Evolutionary conservation across 2,888 invertebrate species (phyloP).

Genomic region (Dasypogon diadema): DNA sequence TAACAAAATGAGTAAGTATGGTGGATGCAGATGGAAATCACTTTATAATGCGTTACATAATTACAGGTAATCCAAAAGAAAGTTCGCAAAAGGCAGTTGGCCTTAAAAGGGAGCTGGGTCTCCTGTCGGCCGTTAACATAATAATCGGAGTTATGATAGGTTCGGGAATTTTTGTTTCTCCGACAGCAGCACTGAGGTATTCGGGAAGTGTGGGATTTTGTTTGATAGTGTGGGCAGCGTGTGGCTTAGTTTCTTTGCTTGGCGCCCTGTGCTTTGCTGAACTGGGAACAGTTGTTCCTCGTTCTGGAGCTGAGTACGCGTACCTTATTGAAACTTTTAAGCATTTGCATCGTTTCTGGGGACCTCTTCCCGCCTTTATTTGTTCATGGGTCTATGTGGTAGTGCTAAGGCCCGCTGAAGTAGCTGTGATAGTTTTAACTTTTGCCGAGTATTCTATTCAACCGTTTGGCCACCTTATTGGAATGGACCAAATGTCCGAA

Average conservation of each 20-base stretch:
- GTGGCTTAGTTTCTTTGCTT: conserved; percentile 82
- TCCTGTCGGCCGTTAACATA: conserved; percentile 84
- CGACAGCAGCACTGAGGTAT: conserved; percentile 77
- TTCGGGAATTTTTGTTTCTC: conserved; percentile 89
- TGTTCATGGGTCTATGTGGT: conserved; percentile 84
- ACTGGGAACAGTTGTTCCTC: conserved; percentile 81
- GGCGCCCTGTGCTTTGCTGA: conserved; percentile 86
- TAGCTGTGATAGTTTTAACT: conserved; percentile 81
- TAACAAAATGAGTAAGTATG: conserved; percentile 37
- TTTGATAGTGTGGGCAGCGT: conserved; percentile 81
- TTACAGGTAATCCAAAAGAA: conserved; percentile 5
- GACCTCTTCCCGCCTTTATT: conserved; percentile 79
- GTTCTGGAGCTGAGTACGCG: conserved; percentile 86
- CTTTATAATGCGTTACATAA: too few relatives aligned
- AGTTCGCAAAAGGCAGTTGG: conserved; percentile 70
- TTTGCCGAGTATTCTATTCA: conserved; percentile 82
- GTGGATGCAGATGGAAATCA: too few relatives aligned
- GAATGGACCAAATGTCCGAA: conserved; percentile 67
- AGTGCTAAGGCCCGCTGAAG: conserved; percentile 81
- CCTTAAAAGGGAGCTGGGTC: conserved; percentile 80
- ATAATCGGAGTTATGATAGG: conserved; percentile 93
- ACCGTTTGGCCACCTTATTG: conserved; percentile 70
- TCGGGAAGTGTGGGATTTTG: conserved; percentile 86
- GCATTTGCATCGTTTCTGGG: conserved; percentile 77
- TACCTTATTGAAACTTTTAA: conserved; percentile 82